Base-by-base conservation (phyloP, 2,888 invertebrate species). In the Hesperia comma region DNA sequence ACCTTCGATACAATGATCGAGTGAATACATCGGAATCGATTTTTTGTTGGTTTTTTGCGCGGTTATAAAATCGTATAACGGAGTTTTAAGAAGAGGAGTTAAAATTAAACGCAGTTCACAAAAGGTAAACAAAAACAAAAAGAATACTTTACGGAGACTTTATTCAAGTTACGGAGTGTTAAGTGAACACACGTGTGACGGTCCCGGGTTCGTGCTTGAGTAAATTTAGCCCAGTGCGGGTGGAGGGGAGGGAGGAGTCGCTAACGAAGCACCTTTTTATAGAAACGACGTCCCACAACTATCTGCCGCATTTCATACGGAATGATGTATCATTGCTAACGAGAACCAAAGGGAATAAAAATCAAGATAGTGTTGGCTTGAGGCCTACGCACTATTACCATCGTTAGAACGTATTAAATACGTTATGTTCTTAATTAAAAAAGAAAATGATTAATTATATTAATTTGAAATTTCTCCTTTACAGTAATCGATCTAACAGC, bases 191-290 rank as follows among this genome's bases (percentile, higher is more conserved):
- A 91, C 90, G 90, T 91, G 91, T 81, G 85, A 69, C 79, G 80
- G 79, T 78, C 79, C 77, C 77, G 78, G 86, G 83, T 89, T 88
- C 85, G 86, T 85, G 84, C 87, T 84, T 82, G 82, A 82, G 81
- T 91, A 91, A 88, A 87, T 87, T 88, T 92, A 90, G 92, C 84
- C 74, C 78, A 80, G 77, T 74, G 75, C 75, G 73, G 71, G 74
- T 75, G 76, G 79, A 76, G 79, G 77, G 75, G 75, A 71, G 75
- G 74, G 69, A 75, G 77, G 80, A 79, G 82, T 82, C 82, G 80
- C 84, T 84, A 84, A 85, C 85, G 87, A 85, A 88, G 86, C 82
- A 82, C 89, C 91, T 92, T 91, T 92, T 91, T 92, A 90, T 92
- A 92, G 91, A 89, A 84, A 77, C 86, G 81, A 69, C 83, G 81